Conservation (phyloP, 2,888 invertebrate species). For the Aradus depressus region DNA sequence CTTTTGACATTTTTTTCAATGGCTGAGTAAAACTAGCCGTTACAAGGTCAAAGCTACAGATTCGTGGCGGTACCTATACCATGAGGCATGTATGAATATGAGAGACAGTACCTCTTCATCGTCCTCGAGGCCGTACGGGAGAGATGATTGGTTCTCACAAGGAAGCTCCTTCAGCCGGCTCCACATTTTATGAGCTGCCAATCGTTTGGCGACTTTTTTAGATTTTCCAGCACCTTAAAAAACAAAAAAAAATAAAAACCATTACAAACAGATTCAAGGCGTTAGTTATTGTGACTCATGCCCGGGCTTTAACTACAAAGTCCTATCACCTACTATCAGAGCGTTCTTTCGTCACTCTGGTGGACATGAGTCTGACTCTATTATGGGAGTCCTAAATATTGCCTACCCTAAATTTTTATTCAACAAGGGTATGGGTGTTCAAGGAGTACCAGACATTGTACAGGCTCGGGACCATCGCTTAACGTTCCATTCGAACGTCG, state of each 20-base stretch:
- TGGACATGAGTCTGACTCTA: too few species aligned
- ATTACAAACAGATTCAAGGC: not conserved
- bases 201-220: constrained; percentile 92
- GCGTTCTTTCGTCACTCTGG: not conserved
- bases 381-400: too few species aligned
- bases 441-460: too few species aligned
- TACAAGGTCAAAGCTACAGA: too few species aligned
- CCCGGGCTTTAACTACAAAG: not conserved
- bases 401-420: too few species aligned
- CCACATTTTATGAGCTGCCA: constrained; percentile 93
- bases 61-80: too few species aligned
- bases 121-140: constrained; percentile 49
- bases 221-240: constrained; percentile 75
- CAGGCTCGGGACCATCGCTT: too few species aligned
- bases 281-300: not conserved
- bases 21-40: too few species aligned
- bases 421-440: too few species aligned
- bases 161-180: constrained; percentile 68
- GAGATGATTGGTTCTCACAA: constrained; percentile 51
- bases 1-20: too few species aligned
- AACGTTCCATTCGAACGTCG: too few species aligned
- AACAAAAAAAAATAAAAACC: not conserved
- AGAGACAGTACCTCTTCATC: constrained; percentile 49
- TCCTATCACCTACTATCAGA: not conserved
- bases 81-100: not conserved